phyloP scores from a whole-genome alignment of 2,797 vertebrate species.

The Capromys pilorides region DNA sequence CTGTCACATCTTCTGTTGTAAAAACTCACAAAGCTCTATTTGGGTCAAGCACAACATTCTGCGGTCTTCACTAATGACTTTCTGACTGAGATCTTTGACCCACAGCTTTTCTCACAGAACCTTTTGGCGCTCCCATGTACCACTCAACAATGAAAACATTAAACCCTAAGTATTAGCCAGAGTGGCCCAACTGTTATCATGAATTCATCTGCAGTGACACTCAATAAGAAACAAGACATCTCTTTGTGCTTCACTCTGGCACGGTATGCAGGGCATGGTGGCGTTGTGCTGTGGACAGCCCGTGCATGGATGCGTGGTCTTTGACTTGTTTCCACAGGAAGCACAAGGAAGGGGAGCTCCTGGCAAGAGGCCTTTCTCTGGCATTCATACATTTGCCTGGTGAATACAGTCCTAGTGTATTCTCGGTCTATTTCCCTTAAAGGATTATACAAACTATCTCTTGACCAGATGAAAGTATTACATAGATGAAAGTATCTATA shows the following conservation, averaged over 20 bases:
- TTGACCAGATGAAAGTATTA: slow-evolving; percentile 63
- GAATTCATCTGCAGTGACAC: neutral
- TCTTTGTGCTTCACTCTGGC: neutral
- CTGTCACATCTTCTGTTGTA: neutral
- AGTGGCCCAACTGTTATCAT: neutral
- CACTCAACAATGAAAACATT: neutral
- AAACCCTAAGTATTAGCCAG: neutral
- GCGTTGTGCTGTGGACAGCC: neutral
- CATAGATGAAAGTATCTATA: slow-evolving; percentile 49
- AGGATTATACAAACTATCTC: slow-evolving; percentile 57
- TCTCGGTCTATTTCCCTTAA: slow-evolving; percentile 50
- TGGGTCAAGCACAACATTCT: neutral
- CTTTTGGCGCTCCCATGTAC: neutral
- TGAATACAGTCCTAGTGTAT: slow-evolving; percentile 23
- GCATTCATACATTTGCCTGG: neutral
- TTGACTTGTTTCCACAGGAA: neutral
- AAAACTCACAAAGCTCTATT: slow-evolving; percentile 8
- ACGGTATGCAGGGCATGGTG: neutral
- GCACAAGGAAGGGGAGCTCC: neutral
- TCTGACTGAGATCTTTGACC: neutral
- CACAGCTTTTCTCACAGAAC: neutral
- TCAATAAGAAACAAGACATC: neutral
- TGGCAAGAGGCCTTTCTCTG: neutral
- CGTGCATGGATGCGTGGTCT: neutral
- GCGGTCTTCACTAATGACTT: neutral